Percentiles rank a stretch among this genome's conserved stretches.
Evolutionary conservation across 2,888 invertebrate genomes (phyloP).

Genomic region (Plebejus melissa): DNA sequence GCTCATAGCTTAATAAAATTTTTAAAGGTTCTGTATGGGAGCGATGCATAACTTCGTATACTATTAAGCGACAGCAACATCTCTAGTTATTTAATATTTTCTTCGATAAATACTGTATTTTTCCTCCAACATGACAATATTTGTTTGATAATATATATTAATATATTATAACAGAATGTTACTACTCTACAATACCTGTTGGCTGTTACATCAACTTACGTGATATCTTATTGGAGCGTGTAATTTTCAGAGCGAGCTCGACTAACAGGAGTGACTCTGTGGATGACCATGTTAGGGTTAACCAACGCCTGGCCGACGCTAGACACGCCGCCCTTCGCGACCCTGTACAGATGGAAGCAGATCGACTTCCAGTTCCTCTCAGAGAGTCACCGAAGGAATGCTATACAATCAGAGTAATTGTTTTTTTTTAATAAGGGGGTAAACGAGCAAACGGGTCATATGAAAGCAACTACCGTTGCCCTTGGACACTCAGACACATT

Average conservation of each 20-base stretch:
- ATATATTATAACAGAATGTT: neutral
- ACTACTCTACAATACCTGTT: neutral
- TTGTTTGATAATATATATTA: too few relatives aligned
- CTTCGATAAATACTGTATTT: too few relatives aligned
- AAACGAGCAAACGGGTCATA: too few relatives aligned
- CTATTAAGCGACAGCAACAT: too few relatives aligned
- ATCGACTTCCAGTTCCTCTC: conserved; percentile 86
- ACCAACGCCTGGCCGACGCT: conserved; percentile 7
- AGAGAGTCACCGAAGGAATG: conserved; percentile 74
- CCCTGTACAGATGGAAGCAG: conserved; percentile 85
- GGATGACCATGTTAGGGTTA: conserved; percentile 72
- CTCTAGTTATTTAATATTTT: too few relatives aligned
- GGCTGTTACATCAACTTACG: neutral
- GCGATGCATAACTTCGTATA: too few relatives aligned
- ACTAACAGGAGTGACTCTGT: conserved; percentile 62
- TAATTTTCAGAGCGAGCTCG: conserved; percentile 49
- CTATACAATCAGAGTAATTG: conserved; percentile 77
- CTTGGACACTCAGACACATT: too few relatives aligned
- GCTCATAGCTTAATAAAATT: too few relatives aligned
- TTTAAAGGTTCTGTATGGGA: too few relatives aligned
- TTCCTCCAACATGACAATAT: neutral
- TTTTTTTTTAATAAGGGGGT: neutral
- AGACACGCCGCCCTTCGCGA: conserved; percentile 77
- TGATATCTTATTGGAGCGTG: neutral
- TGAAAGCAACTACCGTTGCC: too few relatives aligned